Evolutionary conservation across 2,888 invertebrate species (phyloP).

Genomic region (Dryobotodes eremita): DNA sequence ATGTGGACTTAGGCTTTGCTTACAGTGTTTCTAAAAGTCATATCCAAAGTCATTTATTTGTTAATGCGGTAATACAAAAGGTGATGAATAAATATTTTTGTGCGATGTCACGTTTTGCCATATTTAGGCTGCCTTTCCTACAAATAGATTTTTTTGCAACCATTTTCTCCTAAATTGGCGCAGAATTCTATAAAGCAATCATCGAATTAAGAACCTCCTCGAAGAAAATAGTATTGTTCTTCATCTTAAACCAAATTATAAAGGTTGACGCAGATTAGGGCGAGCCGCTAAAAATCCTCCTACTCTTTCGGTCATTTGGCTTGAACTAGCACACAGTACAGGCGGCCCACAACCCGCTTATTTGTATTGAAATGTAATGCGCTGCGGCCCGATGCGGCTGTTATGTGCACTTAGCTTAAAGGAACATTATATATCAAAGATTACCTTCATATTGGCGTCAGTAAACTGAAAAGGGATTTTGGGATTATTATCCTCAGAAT

Average conservation of each 20-base stretch:
- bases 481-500: conserved; percentile 78
- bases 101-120: too few relatives aligned
- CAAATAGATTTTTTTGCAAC: not conserved
- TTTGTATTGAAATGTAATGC: not conserved
- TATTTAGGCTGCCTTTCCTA: too few relatives aligned
- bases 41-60: too few relatives aligned
- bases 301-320: not conserved
- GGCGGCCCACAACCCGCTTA: not conserved
- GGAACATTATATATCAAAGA: not conserved
- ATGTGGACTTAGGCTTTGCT: not conserved
- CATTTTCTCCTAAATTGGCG: too few relatives aligned
- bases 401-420: not conserved
- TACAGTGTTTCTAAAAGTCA: too few relatives aligned
- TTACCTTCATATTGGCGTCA: conserved; percentile 82
- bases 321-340: not conserved
- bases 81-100: too few relatives aligned
- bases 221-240: not conserved
- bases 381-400: too few relatives aligned
- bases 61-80: too few relatives aligned
- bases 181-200: not conserved
- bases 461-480: conserved; percentile 83
- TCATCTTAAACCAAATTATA: not conserved
- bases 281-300: not conserved
- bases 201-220: not conserved
- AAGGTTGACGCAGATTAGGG: not conserved